Base-by-base conservation (phyloP, 1,140 invertebrate genomes). In the Drosophila kikkawai region DNA sequence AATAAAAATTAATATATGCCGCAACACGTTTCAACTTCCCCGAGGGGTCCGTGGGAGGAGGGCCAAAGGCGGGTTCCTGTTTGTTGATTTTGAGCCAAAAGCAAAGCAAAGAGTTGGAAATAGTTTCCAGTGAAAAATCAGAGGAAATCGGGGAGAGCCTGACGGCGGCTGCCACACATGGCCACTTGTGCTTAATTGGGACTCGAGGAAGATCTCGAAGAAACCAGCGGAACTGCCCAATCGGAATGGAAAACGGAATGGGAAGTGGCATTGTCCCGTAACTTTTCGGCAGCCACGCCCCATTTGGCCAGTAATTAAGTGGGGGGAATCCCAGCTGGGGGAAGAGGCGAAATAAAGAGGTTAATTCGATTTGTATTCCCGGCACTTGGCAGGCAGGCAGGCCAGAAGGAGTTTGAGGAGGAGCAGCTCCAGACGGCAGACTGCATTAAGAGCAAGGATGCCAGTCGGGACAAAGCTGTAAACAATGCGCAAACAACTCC, bases 1-100 rank as follows among this genome's bases (percentile, higher is more conserved):
- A 87, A 87, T 88, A 90, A 88, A 88, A 88, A 88, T 88, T 88
- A 88, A 88, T 88, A 84, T 88, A 88, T 88, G 85, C 84, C 67
- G 84, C 81, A 84, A 71, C 84, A 88, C 84, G 84, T 70, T 78
- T 56, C 80, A 77, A 58, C 84, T 79, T 79, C 79, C 67, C 75
- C 68, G 36, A 59, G 22, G 44, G 47, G 37, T 11, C 8, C 37
- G 48, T 2, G 44, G 4, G 34, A 7, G 17, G 12, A 7, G 6
- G 6, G 11, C 44, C 3, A 11, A n/a, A 12, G 7, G 26, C n/a
- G 53, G 63, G 55, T 53, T 5, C 12, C 44, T 67, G 60, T 82
- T 82, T 87, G 82, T 86, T 86, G 83, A 82, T 86, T 82, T 79
- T 71, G n/a, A 60, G 58, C 57, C 44, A 61, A 55, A 50, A 70